phyloP scores from a whole-genome alignment of 2,113 vertebrate genomes.

The Kryptolebias marmoratus region DNA sequence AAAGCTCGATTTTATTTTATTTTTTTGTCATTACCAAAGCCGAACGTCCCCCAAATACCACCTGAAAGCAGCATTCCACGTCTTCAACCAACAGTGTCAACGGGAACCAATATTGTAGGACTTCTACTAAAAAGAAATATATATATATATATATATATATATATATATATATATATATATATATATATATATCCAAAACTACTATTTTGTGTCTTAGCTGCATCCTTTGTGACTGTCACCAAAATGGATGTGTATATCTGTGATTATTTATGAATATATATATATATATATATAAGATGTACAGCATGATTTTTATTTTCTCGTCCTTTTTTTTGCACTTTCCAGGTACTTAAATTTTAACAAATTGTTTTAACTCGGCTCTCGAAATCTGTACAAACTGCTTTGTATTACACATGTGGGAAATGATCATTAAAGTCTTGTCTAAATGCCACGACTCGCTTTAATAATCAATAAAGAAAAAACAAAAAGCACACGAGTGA shows the following conservation, averaged over 20 bases:
- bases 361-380: conserved; percentile 87
- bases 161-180: too few relatives aligned
- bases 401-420: conserved; percentile 89
- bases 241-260: conserved; percentile 88
- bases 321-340: conserved; percentile 90
- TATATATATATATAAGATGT: conserved; percentile 80
- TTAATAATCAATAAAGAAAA: not conserved
- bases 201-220: conserved; percentile 66
- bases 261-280: conserved; percentile 87
- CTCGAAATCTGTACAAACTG: conserved; percentile 86
- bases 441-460: conserved; percentile 51
- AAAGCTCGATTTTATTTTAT: conserved; percentile 19
- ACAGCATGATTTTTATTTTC: conserved; percentile 90
- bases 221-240: conserved; percentile 74
- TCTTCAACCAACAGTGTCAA: conserved; percentile 12
- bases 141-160: too few relatives aligned
- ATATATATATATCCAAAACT: too few relatives aligned
- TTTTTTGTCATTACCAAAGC: conserved; percentile 15
- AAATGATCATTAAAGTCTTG: conserved; percentile 84
- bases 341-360: conserved; percentile 90
- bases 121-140: conserved; percentile 30
- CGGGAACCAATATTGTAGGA: conserved; percentile 49
- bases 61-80: conserved; percentile 67
- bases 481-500: not conserved
- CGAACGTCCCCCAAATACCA: conserved; percentile 14